phyloP scores from a whole-genome alignment of 2,888 invertebrate genomes.

The Perdita meconis region DNA sequence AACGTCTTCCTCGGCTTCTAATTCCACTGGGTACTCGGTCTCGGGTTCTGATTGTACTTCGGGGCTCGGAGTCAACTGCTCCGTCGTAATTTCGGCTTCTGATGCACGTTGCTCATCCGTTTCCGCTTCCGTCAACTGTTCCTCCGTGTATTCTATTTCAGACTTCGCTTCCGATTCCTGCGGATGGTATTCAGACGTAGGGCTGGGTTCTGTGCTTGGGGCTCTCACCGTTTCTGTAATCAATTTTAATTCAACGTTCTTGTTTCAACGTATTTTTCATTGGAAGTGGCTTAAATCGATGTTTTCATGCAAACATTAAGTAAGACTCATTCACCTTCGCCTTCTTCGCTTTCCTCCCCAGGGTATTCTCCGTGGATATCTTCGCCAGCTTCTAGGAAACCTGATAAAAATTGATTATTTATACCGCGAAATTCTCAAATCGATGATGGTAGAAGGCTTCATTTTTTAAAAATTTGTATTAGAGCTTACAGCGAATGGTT shows the following conservation, averaged over 20 bases:
- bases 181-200: constrained; percentile 24
- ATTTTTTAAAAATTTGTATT: too few relatives aligned
- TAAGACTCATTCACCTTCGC: background rate
- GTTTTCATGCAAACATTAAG: background rate
- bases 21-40: background rate
- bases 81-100: constrained; percentile 24
- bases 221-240: background rate
- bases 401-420: background rate
- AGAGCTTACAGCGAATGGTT: too few relatives aligned
- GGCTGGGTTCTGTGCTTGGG: background rate
- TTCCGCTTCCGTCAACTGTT: constrained; percentile 25
- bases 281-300: background rate
- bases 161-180: constrained; percentile 17
- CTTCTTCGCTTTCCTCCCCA: background rate
- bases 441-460: too few relatives aligned
- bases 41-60: constrained; percentile 16
- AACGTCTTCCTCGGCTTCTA: background rate
- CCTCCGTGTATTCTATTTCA: constrained; percentile 17
- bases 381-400: background rate
- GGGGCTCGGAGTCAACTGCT: constrained; percentile 17
- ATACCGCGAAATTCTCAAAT: background rate
- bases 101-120: constrained; percentile 19
- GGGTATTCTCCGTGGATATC: background rate
- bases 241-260: background rate
- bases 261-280: too few relatives aligned